Conservation (phyloP, 2,888 invertebrate genomes). For the Drosophila meridionalis region DNA sequence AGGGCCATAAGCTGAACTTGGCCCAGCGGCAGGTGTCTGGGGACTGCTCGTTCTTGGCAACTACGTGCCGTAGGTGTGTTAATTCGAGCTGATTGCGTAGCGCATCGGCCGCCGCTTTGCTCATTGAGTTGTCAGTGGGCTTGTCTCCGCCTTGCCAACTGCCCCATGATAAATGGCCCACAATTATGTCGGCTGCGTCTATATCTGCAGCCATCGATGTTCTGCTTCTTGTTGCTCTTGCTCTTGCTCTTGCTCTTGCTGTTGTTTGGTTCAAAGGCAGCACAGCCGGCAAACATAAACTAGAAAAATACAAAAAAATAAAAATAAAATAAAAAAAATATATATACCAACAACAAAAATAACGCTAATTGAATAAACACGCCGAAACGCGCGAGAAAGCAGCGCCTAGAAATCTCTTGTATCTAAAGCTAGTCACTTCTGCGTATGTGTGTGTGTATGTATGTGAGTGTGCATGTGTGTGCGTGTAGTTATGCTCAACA, state of each 20-base stretch:
- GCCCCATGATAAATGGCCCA: constrained; percentile 75
- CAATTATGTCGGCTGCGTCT: constrained; percentile 67
- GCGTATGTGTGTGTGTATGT: constrained; percentile 9
- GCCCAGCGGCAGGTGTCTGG: constrained; percentile 73
- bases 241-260: neutral
- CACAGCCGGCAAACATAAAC: constrained; percentile 42
- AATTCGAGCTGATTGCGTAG: constrained; percentile 67
- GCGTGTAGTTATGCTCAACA: constrained; percentile 30
- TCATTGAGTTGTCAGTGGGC: constrained; percentile 80
- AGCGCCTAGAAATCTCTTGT: constrained; percentile 22
- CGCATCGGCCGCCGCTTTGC: constrained; percentile 59
- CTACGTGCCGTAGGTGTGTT: constrained; percentile 76
- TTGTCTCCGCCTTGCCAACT: constrained; percentile 64
- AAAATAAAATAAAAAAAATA: constrained; percentile 2
- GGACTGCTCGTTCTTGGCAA: constrained; percentile 6
- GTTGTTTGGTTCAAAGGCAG: constrained; percentile 57
- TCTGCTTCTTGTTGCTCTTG: constrained; percentile 5
- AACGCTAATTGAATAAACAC: constrained; percentile 77
- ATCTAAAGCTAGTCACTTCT: constrained; percentile 11
- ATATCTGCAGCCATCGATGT: constrained; percentile 57
- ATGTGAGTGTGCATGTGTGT: constrained; percentile 7
- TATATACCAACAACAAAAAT: constrained; percentile 9
- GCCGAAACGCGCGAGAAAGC: constrained; percentile 70
- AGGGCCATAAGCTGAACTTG: constrained; percentile 68
- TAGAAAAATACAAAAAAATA: constrained; percentile 3